Percentiles rank a stretch among this genome's conserved stretches.
Evolutionary conservation across 2,113 vertebrate genomes (phyloP).

Genomic region (Clarias batrachus): DNA sequence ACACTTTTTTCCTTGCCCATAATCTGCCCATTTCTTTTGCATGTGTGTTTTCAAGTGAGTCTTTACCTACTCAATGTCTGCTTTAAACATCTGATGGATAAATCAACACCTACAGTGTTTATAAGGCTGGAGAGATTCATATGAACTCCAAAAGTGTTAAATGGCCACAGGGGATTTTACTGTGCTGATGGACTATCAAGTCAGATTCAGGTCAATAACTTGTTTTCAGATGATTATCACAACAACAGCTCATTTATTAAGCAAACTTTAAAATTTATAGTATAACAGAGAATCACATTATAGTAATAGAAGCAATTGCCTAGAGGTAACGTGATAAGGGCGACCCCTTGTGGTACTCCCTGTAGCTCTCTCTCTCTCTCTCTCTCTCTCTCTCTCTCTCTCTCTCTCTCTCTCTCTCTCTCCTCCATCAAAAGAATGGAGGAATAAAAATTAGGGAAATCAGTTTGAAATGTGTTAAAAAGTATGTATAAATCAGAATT

Average conservation of each 20-base stretch:
- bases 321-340: background rate
- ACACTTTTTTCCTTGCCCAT: background rate
- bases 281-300: background rate
- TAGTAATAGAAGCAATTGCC: background rate
- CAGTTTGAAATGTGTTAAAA: no score
- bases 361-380: background rate
- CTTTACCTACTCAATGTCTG: background rate
- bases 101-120: no score
- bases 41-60: background rate
- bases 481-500: no score
- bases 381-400: no score
- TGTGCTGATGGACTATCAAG: background rate
- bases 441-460: no score
- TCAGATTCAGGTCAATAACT: background rate
- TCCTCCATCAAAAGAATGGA: no score
- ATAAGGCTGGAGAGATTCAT: no score
- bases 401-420: no score
- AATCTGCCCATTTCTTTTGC: background rate
- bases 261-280: background rate
- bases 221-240: background rate
- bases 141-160: no score
- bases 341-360: background rate
- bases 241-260: background rate
- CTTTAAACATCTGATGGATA: background rate
- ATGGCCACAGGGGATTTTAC: no score